Base-by-base conservation (phyloP, 2,888 invertebrate species). In the Drosophila diplacantha region DNA sequence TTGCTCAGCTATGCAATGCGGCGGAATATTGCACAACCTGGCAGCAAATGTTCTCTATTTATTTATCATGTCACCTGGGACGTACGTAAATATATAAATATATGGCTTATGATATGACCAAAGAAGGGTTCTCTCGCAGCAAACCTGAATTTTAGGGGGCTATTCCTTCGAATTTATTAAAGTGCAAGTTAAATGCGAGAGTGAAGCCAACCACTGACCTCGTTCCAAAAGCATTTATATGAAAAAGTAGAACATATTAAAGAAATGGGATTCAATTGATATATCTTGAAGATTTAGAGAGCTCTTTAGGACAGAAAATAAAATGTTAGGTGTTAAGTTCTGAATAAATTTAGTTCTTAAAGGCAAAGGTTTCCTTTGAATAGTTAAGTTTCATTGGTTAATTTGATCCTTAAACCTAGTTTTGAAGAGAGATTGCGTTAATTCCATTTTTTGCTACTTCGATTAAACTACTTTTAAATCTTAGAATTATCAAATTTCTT, bases 41-140 rank as follows among this genome's bases (percentile, higher is more conserved):
- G 16, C 16, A 11, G 24, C 7, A 14, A 20, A 22, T 34, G 16
- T 34, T 26, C 16, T 53, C 6, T 22, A n/a, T 32, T n/a, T 56
- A 24, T 43, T 58, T 58, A 58, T 43, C 58, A 37, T 22, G 22
- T 41, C 59, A 58, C 59, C 29, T 39, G 49, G 61, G 39, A 61
- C 5, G 9, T n/a, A 8, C n/a, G 35, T 16, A 32, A n/a, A 18
- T 29, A 18, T 16, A n/a, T 3, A 41, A n/a, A n/a, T 24, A 11
- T 20, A 20, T 39, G 39, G 26, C 16, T 20, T 16, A 26, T 11
- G 26, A 32, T 26, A 26, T n/a, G 26, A 29, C 14, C 20, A 35
- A 29, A 43, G 29, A 14, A 9, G 46, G 16, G 29, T 26, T 12
- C 43, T 7, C 26, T 12, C 16, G 11, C 16, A 3, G 12, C 16